Base-by-base conservation (phyloP, 2,113 vertebrate genomes). In the Rhinopithecus roxellana region DNA sequence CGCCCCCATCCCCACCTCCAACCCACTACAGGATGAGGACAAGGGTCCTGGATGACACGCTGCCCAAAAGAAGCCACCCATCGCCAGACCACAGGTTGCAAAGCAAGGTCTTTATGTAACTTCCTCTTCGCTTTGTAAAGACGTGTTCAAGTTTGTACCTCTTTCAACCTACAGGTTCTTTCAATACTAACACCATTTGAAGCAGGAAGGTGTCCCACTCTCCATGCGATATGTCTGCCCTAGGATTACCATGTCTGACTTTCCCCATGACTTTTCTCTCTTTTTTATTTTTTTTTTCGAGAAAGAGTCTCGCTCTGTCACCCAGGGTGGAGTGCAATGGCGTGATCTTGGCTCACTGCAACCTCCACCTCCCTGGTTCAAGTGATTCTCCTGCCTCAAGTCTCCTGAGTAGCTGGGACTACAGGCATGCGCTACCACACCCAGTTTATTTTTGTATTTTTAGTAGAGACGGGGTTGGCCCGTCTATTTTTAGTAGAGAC, bases 1-100 rank as follows among this genome's bases (percentile, higher is more conserved):
- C 1, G 0, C n/a, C 45, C 12, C 27, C 61, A 64, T 64, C 27
- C 12, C 8, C 14, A 3, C 12, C 8, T 6, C 16, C 2, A 3
- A 32, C 20, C 27, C n/a, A 35, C 52, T 27, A 77, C 23, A 70
- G 30, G 38, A 81, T 14, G 57, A 50, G 20, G 23, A 32, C 57
- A 35, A 59, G n/a, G 23, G 50, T 32, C 72, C 75, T 32, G 10
- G 59, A 61, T 50, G 35, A n/a, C 45, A n/a, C 40, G 6, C 59
- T 52, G 70, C 84, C 35, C 25, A 2, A 40, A 30, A 18, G 30
- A 45, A 83, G 25, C 86, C 70, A 13, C 25, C 87, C 13, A 25
- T 20, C 35, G 25, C 30, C 40, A 52, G 72, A 23, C 40, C 35
- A 35, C 69, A 78, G 23, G 14, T 43, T 16, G 20, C 70, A 75